These are phyloP conservation scores for Buceros bicornis DNA, from an alignment of 2,797 vertebrate genomes.

Conservation along the genomic window DNA sequence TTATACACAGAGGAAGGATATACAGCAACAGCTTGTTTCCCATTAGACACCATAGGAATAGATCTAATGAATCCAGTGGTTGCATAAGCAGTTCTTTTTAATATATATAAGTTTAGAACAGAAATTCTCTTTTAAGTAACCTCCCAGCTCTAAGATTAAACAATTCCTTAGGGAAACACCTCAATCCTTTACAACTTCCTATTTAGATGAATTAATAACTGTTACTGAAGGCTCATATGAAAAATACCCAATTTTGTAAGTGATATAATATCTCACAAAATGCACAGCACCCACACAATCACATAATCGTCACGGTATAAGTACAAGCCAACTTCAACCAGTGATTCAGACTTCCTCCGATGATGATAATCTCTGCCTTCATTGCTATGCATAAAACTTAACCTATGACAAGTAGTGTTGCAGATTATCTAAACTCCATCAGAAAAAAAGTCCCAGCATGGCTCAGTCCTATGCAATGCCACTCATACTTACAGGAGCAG, in stretches of 20 bases:
- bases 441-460: rapidly evolving
- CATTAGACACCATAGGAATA: not conserved
- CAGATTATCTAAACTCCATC: not conserved
- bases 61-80: not conserved
- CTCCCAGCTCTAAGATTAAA: not conserved
- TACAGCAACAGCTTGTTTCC: not conserved
- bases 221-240: not conserved
- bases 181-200: not conserved
- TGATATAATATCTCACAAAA: not conserved
- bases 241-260: not conserved
- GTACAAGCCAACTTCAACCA: not conserved
- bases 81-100: not conserved
- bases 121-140: not conserved
- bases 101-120: not conserved
- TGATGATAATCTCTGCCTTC: not conserved
- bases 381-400: not conserved
- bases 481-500: not conserved
- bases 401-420: rapidly evolving
- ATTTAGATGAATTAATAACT: not conserved
- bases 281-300: not conserved
- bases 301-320: not conserved
- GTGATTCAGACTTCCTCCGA: not conserved
- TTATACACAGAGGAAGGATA: not conserved
- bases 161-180: not conserved
- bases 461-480: rapidly evolving